Evolutionary conservation across 1,140 invertebrate genomes (phyloP), one percentile per base, ranked within the genome.

Genomic region (Gyrodactylus salaris): DNA sequence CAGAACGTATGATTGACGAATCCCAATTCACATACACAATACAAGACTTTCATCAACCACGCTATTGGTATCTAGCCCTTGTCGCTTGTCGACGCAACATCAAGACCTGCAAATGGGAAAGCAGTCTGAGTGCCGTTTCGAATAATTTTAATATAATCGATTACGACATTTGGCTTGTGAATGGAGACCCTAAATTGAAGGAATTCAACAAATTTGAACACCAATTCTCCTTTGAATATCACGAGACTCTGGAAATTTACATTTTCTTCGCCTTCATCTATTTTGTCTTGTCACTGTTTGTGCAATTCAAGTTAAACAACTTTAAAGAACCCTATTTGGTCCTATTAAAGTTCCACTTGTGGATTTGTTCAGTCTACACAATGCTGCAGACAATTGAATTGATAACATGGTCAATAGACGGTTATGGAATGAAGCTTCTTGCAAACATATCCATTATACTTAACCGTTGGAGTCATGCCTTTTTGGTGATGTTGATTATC

Each of bases 141-240:
- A 54, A n/a, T n/a, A 54, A 7, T 68, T 19, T 73, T 25, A 76
- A 81, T 27, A 81, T 82, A 74, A 80, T 94, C 20, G 81, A 89
- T 54, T 97, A 95, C 80, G 88, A 97, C 79, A 87, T 97, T 75
- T 92, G 89, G 87, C 82, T 96, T 25, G 91, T 95, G 0, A 96
- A 96, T 84, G 90, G 91, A 68, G 88, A 91, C 81, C 91, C 92
- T 0, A 86, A 86, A 75, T 77, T 76, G 7, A 79, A 79, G 75
- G 76, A 78, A 22, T 75, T 78, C 0, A 91, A 89, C 80, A 87
- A 87, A 74, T 85, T 95, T 76, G 86, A 89, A 75, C 91, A 91
- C 82, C 91, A 97, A 79, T 95, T 94, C 80, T 94, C 91, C 0
- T 95, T 92, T 82, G 91, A 97, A 79, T 78, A 82, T 70, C 80